phyloP scores from a whole-genome alignment of 2,113 vertebrate species.

The Sinosuthora webbiana region DNA sequence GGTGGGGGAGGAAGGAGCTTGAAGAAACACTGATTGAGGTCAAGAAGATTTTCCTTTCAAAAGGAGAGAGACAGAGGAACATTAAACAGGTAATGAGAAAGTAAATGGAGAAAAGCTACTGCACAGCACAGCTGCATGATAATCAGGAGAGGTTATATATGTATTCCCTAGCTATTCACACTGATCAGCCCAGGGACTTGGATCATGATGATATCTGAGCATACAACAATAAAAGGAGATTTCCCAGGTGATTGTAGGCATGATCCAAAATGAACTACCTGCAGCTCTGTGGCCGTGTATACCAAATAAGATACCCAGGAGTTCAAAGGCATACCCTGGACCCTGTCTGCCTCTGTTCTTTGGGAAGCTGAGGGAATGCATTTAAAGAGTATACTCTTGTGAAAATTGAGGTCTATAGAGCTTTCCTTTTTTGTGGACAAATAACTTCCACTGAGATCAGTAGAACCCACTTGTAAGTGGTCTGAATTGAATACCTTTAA shows the following conservation, averaged over 20 bases:
- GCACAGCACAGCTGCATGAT: not conserved
- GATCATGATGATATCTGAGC: slow-evolving; percentile 1
- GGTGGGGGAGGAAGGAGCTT: not conserved
- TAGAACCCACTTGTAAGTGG: not conserved
- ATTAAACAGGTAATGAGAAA: slow-evolving; percentile 39
- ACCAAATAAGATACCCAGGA: not conserved
- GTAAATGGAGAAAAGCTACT: not conserved
- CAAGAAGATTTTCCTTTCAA: slow-evolving; percentile 10
- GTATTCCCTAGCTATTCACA: slow-evolving; percentile 26
- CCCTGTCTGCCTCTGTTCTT: not conserved
- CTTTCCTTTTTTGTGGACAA: not conserved
- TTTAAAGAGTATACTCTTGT: not conserved
- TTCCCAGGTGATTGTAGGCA: not conserved
- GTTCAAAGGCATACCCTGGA: not conserved
- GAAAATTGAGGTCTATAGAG: not conserved
- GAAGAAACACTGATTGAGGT: slow-evolving; percentile 22
- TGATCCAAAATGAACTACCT: not conserved
- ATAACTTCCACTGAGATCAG: not conserved
- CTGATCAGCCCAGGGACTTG: slow-evolving; percentile 6
- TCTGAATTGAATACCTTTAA: not conserved
- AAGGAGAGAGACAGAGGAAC: not conserved
- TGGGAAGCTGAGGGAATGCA: not conserved
- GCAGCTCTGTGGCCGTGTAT: not conserved
- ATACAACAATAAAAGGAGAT: slow-evolving; percentile 24
- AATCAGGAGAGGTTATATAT: not conserved